phyloP scores from a whole-genome alignment of 1,140 invertebrate species.

The Glossosoma conforme region DNA sequence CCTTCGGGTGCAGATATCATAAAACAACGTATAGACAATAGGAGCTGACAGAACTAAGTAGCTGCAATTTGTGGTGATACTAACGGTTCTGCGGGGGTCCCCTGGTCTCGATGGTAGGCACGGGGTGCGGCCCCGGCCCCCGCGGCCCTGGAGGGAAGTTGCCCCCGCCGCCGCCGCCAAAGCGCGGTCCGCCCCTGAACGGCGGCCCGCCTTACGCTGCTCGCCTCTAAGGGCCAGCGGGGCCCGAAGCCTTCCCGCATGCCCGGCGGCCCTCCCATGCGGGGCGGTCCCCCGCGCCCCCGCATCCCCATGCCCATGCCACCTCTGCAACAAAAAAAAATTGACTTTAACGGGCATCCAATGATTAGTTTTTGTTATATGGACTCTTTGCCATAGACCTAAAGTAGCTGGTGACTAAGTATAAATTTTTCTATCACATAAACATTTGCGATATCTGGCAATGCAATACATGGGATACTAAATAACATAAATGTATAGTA shows the following conservation, averaged over 20 bases:
- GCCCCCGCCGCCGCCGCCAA: slow-evolving; percentile 37
- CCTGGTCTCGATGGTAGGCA: slow-evolving; percentile 46
- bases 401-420: too few relatives aligned
- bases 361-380: too few relatives aligned
- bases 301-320: slow-evolving; percentile 19
- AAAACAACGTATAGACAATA: neutral
- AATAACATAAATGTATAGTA: neutral
- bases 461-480: neutral
- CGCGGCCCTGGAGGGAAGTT: slow-evolving; percentile 41
- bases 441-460: neutral
- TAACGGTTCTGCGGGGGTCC: slow-evolving; percentile 36
- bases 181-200: slow-evolving; percentile 22
- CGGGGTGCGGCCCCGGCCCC: slow-evolving; percentile 46
- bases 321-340: neutral
- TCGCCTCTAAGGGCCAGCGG: slow-evolving; percentile 12
- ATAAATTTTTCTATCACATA: too few relatives aligned
- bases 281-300: slow-evolving; percentile 17
- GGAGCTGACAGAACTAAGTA: neutral
- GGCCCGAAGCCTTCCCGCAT: slow-evolving; percentile 13
- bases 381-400: too few relatives aligned
- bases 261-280: slow-evolving; percentile 8
- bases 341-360: neutral
- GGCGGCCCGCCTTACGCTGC: slow-evolving; percentile 12
- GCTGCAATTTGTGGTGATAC: neutral
- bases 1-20: too few relatives aligned